Conservation (phyloP, 2,113 vertebrate genomes). For the Pluvianellus socialis region DNA sequence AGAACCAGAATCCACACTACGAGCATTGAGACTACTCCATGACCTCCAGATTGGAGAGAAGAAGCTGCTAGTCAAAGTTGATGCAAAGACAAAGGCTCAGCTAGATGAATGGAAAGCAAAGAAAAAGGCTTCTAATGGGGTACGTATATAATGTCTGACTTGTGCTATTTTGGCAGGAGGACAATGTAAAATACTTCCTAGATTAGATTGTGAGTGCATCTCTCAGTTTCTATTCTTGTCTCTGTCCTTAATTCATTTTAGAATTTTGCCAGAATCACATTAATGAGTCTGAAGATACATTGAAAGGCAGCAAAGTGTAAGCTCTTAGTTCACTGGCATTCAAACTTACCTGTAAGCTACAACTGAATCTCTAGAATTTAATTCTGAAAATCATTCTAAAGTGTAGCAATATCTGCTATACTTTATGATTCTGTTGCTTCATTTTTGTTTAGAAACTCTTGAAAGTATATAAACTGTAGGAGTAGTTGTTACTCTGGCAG, state of each 20-base stretch:
- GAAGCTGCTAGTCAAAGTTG: conserved; percentile 97
- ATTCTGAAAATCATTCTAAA: not conserved
- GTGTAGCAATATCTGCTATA: not conserved
- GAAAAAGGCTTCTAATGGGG: conserved; percentile 92
- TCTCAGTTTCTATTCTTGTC: not conserved
- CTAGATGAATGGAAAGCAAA: conserved; percentile 99
- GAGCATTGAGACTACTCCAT: conserved; percentile 91
- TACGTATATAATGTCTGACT: conserved; percentile 61
- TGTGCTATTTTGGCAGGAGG: not conserved
- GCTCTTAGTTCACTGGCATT: not conserved
- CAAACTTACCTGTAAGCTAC: not conserved
- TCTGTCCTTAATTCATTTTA: not conserved
- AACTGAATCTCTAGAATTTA: not conserved
- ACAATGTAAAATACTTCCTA: fast-evolving
- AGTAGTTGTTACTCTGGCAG: not conserved
- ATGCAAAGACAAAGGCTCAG: conserved; percentile 98
- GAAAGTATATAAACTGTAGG: not conserved
- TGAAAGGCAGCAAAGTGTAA: not conserved
- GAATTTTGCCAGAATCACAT: not conserved
- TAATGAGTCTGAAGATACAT: not conserved
- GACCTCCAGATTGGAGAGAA: conserved; percentile 97
- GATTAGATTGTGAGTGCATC: not conserved
- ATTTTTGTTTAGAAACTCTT: not conserved
- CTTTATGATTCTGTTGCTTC: not conserved
- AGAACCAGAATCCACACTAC: conserved; percentile 96